Conservation (phyloP, 2,888 invertebrate species). For the Pterobdella sp. region DNA sequence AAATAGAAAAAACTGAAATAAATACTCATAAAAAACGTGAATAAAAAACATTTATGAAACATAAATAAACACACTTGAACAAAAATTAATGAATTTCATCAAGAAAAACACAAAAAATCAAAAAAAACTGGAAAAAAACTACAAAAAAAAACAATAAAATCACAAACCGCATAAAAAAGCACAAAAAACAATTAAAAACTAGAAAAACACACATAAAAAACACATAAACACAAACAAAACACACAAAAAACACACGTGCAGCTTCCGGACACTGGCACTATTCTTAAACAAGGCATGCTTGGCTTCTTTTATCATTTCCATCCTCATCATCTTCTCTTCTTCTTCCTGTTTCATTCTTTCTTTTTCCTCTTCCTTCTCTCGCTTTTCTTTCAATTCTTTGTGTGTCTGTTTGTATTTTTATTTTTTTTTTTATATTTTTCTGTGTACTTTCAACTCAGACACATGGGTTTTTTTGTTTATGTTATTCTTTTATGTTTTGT, state of each 20-base stretch:
- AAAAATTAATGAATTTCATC: too few relatives aligned
- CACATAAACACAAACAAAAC: background rate
- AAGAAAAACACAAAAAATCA: too few relatives aligned
- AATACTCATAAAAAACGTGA: too few relatives aligned
- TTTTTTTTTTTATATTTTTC: constrained; percentile 4
- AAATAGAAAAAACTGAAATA: too few relatives aligned
- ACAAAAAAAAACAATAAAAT: background rate
- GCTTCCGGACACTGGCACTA: constrained; percentile 50
- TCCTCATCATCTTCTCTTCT: constrained; percentile 49
- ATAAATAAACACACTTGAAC: too few relatives aligned
- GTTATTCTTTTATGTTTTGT: too few relatives aligned
- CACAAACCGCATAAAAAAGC: background rate
- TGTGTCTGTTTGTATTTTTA: constrained; percentile 41
- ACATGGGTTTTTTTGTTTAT: too few relatives aligned
- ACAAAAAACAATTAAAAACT: background rate
- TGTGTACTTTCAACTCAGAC: background rate
- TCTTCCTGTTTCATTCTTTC: constrained; percentile 48
- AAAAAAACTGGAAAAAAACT: background rate
- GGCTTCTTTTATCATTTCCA: constrained; percentile 51
- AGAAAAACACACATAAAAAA: background rate
- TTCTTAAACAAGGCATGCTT: constrained; percentile 51
- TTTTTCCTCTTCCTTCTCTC: constrained; percentile 45
- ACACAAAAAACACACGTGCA: constrained; percentile 44
- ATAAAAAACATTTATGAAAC: too few relatives aligned
- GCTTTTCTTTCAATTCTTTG: constrained; percentile 49